phyloP scores from a whole-genome alignment of 1,140 invertebrate species.

The Papilio xuthus region DNA sequence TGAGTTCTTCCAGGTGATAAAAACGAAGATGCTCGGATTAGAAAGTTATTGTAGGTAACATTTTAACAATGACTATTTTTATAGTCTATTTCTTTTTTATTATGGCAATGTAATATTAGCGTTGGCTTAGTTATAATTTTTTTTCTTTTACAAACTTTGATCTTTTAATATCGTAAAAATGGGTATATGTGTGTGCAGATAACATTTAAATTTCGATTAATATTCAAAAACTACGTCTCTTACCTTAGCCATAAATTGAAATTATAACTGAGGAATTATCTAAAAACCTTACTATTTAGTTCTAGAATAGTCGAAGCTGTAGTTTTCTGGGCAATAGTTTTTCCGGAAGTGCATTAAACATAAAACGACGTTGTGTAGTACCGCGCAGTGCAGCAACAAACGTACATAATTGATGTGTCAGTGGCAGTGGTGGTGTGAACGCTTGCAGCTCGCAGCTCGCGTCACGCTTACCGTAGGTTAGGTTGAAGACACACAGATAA shows the following conservation, averaged over 20 bases:
- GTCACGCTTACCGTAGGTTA: background rate
- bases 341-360: background rate
- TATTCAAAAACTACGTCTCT: background rate
- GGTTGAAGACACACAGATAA: background rate
- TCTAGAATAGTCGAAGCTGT: background rate
- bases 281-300: background rate
- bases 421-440: constrained; percentile 29
- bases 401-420: constrained; percentile 48
- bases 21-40: constrained; percentile 6
- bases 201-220: too few relatives aligned
- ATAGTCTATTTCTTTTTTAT: background rate
- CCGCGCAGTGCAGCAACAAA: background rate
- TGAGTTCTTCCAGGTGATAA: background rate
- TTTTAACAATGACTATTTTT: background rate
- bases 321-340: background rate
- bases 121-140: background rate
- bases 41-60: background rate
- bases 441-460: constrained; percentile 30
- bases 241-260: background rate
- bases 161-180: too few relatives aligned
- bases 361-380: background rate
- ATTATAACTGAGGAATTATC: background rate
- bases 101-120: background rate
- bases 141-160: too few relatives aligned
- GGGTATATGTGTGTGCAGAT: too few relatives aligned